These are phyloP conservation scores for Pogonomyrmex barbatus DNA, from an alignment of 1,140 invertebrate genomes.

Conservation along the genomic window DNA sequence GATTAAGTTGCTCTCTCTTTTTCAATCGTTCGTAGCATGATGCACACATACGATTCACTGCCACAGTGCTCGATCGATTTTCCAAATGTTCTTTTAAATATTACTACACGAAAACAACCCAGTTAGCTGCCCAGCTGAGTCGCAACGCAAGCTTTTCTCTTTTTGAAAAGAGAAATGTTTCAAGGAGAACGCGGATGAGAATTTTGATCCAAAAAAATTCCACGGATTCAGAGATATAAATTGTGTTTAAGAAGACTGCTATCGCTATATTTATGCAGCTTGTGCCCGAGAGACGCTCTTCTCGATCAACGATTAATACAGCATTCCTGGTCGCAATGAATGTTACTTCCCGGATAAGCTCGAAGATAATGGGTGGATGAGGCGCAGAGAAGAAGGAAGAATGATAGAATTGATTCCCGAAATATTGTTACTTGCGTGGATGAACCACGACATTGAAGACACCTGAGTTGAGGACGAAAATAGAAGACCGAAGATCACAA, in stretches of 20 bases:
- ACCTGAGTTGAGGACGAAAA: not conserved
- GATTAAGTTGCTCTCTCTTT: conserved; percentile 31
- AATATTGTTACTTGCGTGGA: not conserved
- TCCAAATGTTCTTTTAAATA: conserved; percentile 35
- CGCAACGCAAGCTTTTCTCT: not conserved
- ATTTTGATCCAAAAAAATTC: not conserved
- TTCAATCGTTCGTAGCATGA: conserved; percentile 27
- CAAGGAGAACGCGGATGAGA: not conserved
- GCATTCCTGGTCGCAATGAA: not conserved
- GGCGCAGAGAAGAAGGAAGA: not conserved
- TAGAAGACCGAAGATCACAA: conserved; percentile 13
- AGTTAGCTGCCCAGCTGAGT: not conserved
- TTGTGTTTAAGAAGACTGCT: not conserved
- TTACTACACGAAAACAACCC: conserved; percentile 16
- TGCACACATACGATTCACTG: conserved; percentile 22
- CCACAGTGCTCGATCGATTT: conserved; percentile 37
- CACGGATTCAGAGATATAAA: not conserved
- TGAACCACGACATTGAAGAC: not conserved
- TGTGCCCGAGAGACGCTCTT: not conserved
- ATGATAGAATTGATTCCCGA: not conserved
- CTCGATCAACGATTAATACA: conserved; percentile 2
- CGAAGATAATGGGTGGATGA: not conserved
- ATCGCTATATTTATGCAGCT: not conserved
- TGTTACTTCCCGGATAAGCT: not conserved
- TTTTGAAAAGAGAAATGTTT: not conserved